Percentiles rank a stretch among this genome's conserved stretches.
Conservation (phyloP, 2,888 invertebrate species). For the Leptinotarsa juncta region DNA sequence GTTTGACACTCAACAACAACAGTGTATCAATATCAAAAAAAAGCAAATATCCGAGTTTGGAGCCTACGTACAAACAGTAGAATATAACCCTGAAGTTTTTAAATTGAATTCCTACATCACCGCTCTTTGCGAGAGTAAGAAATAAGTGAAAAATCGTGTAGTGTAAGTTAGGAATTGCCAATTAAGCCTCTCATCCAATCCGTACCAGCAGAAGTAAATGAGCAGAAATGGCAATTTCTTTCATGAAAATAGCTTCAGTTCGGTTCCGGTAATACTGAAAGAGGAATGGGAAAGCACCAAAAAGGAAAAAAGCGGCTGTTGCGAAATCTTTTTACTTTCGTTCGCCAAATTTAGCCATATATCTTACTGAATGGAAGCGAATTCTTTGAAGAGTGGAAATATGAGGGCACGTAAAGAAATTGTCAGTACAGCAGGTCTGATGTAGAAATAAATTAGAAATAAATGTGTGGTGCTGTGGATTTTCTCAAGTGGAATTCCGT, state of each 20-base stretch:
- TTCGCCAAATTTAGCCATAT: constrained; percentile 4
- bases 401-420: background rate
- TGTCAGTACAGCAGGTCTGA: background rate
- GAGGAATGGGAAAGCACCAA: constrained; percentile 6
- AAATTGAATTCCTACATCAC: background rate
- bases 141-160: constrained; percentile 19
- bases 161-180: constrained; percentile 17
- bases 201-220: constrained; percentile 18
- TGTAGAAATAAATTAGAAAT: background rate
- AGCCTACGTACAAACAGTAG: too few relatives aligned
- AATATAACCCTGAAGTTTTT: background rate
- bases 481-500: too few relatives aligned
- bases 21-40: too few relatives aligned
- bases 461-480: too few relatives aligned
- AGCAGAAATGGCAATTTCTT: constrained; percentile 17
- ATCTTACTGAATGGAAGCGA: background rate
- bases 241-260: constrained; percentile 12
- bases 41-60: too few relatives aligned
- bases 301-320: background rate
- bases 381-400: background rate
- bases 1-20: too few relatives aligned
- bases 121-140: background rate
- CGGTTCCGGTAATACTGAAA: constrained; percentile 10
- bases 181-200: constrained; percentile 18
- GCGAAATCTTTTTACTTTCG: constrained; percentile 9